phyloP scores from a whole-genome alignment of 2,888 invertebrate genomes.

The Nebria brevicollis region DNA sequence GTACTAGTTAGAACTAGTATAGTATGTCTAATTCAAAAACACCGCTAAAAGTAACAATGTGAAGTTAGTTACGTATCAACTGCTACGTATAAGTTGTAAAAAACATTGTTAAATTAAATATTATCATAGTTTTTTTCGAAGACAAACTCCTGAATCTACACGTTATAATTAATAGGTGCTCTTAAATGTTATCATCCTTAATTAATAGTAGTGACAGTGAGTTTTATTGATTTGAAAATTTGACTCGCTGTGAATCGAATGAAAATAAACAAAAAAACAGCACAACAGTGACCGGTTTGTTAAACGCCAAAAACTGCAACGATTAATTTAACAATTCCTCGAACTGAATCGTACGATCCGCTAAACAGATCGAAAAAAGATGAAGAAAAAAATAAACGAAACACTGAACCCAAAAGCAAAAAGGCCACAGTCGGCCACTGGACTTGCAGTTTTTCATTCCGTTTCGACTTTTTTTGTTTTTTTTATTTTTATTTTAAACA shows the following conservation, averaged over 20 bases:
- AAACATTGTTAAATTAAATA: no score
- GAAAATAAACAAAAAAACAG: neutral
- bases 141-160: no score
- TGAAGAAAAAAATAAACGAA: neutral
- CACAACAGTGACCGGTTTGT: neutral
- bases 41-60: neutral
- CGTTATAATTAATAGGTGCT: no score
- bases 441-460: neutral
- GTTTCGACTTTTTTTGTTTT: neutral
- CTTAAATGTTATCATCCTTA: no score
- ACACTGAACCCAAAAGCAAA: neutral
- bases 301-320: neutral
- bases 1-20: neutral
- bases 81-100: no score
- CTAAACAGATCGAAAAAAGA: neutral
- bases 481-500: neutral
- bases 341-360: constrained; percentile 1
- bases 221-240: neutral
- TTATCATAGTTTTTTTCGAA: no score
- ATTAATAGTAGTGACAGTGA: neutral
- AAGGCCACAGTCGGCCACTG: neutral
- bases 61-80: neutral
- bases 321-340: neutral
- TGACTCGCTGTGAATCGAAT: neutral
- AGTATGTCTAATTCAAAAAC: neutral